Evolutionary conservation across 64 coral and sea anemone species (phyloP), one percentile per base, ranked within the genome.

Genomic region (Hydrozoanthus tunicans): DNA sequence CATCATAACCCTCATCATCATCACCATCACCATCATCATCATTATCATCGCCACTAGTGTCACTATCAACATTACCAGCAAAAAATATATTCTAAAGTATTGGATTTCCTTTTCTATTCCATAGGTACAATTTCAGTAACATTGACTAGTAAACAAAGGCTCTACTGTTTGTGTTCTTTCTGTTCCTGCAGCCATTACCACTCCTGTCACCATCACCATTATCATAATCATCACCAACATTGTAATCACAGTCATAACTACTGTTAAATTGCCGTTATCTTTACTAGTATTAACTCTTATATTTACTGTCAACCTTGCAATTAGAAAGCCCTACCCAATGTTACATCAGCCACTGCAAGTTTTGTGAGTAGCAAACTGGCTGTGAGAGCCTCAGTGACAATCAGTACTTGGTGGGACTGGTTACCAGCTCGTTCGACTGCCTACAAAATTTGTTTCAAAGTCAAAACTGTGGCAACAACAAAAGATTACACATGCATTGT

Each of bases 371-470:
- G 80, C 5, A 93, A 93, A 6, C 92, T 69, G 15, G 95, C 92
- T n/a, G 93, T 68, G 9, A 96, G 77, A 67, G 88, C 95, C 59
- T 93, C 95, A 5, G 82, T 96, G 6, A 96, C 92, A 80, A 93
- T 64, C 24, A 79, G 58, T 3, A 85, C 69, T 79, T 96, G 95
- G 54, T 94, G 93, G 10, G 92, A 61, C 64, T 96, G 95, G 17
- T 63, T 69, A 70, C 82, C 78, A 9, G 89, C 95, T 82, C 90
- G 82, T 52, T 96, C 92, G 77, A 96, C 62, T 83, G 95, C 77
- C 95, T 96, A 78, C 7, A 67, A 70, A 72, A 69, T 17, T 69
- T 69, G 66, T 69, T 69, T 69, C 6, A 6, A 5, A 53, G 7
- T 68, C 7, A 54, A 65, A 65, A 12, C 5, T 14, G 61, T 51